phyloP scores from a whole-genome alignment of 2,888 invertebrate species.

The Clusia tigrina region DNA sequence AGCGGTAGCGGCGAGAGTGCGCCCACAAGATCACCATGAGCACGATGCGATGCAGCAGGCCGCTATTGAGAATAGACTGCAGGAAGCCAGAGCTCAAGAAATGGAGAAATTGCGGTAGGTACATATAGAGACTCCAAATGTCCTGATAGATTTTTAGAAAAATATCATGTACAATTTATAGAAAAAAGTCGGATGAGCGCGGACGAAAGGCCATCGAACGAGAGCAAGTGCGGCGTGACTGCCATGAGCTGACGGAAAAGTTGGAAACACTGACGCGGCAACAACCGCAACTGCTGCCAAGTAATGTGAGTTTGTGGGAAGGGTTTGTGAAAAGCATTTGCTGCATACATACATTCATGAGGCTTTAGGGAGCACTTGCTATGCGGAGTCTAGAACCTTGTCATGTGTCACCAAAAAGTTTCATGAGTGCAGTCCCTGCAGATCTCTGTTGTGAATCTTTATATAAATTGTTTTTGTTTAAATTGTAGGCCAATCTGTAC shows the following conservation, averaged over 20 bases:
- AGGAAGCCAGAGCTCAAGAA: conserved; percentile 45
- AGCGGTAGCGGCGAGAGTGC: conserved; percentile 55
- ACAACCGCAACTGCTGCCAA: conserved; percentile 47
- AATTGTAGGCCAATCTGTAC: conserved; percentile 60
- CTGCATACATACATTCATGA: background rate
- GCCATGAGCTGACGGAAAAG: conserved; percentile 65
- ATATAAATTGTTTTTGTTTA: background rate
- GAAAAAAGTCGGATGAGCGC: conserved; percentile 57
- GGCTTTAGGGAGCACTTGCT: too few species aligned
- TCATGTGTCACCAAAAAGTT: too few species aligned
- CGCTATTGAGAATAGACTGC: conserved; percentile 44
- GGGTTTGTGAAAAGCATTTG: background rate
- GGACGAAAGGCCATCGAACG: conserved; percentile 67
- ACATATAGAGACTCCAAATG: background rate
- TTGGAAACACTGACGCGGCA: conserved; percentile 64
- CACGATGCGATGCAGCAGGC: conserved; percentile 58
- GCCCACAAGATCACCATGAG: conserved; percentile 40
- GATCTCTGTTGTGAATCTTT: background rate
- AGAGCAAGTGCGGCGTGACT: conserved; percentile 66
- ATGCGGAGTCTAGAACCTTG: too few species aligned
- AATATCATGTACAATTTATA: conserved; percentile 31
- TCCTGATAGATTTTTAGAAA: background rate
- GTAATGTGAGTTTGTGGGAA: conserved; percentile 53
- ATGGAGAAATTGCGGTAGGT: conserved; percentile 45
- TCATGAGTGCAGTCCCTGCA: background rate